Conservation (phyloP, 1,140 invertebrate genomes). For the Papilio xuthus region DNA sequence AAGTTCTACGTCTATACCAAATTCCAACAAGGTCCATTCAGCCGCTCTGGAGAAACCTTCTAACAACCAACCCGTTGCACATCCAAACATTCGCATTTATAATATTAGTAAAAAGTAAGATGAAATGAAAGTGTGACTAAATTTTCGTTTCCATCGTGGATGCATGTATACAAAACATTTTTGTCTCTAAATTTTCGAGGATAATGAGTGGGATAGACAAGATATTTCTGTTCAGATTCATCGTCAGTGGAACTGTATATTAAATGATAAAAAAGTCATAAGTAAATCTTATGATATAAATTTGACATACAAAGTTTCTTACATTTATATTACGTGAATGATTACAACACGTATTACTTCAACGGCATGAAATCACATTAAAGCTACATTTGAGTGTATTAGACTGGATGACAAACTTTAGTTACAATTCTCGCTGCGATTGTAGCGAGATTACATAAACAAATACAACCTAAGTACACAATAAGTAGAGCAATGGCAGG, state of each 20-base stretch:
- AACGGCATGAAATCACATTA: constrained; percentile 13
- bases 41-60: no score
- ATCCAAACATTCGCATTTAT: no score
- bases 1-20: no score
- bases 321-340: constrained; percentile 1
- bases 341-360: not conserved
- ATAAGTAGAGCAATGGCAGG: constrained; percentile 33
- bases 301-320: constrained; percentile 9
- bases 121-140: constrained; percentile 2
- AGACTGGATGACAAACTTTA: constrained; percentile 19
- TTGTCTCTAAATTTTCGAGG: no score
- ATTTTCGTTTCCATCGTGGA: not conserved
- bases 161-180: not conserved
- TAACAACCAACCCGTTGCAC: no score
- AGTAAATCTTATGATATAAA: not conserved
- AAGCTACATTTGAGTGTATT: constrained; percentile 15
- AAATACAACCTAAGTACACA: constrained; percentile 17
- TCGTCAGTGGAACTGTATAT: not conserved
- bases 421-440: constrained; percentile 25
- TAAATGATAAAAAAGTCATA: not conserved
- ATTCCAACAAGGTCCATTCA: no score
- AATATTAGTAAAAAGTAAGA: no score
- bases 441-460: constrained; percentile 32
- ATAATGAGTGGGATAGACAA: not conserved
- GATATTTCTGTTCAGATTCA: not conserved